Base-by-base conservation (phyloP, 2,113 vertebrate species). In the Dermatemys mawii region DNA sequence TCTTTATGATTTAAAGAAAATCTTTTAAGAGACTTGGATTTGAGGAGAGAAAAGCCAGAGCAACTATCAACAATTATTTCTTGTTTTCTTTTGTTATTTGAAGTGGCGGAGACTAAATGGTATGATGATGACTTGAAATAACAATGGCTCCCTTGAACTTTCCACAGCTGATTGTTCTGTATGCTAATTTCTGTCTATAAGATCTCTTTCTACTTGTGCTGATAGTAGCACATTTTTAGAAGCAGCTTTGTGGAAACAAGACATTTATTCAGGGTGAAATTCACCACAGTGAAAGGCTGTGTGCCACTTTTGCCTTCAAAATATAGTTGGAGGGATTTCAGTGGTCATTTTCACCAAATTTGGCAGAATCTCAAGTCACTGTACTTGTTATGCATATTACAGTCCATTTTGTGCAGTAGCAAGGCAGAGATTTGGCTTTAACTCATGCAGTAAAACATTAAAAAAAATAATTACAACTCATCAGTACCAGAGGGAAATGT, bases 121-220 rank as follows among this genome's bases (percentile, higher is more conserved):
- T 90, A 83, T 84, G 89, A 95, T 78, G 88, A 92, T 82, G 88
- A 95, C 92, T 97, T 96, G 88, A 92, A 95, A 90, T 93, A 87
- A 94, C 95, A 96, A 95, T 93, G 83, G 55, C 85, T 93, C 93
- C 79, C 90, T 93, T 93, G 87, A 91, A 86, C 92, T 86, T 94
- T 95, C 90, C 94, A 85, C 88, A 93, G 93, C 93, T 96, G 92
- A 95, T 94, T 95, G 93, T 94, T 85, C 76, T 96, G 92, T 95
- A 94, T 94, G 93, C 91, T 97, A 96, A 96, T 97, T 94, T 90
- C 60, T 87, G 83, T 89, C 84, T 90, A 89, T 63, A 88, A 89
- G 86, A 87, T 92, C 51, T 95, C 89, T 95, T 91, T 82, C 81
- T 96, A 87, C 90, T 79, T 94, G 95, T 84, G 78, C 93, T 91